Base-by-base conservation (phyloP, 2,113 vertebrate species). In the Plecotus auritus region DNA sequence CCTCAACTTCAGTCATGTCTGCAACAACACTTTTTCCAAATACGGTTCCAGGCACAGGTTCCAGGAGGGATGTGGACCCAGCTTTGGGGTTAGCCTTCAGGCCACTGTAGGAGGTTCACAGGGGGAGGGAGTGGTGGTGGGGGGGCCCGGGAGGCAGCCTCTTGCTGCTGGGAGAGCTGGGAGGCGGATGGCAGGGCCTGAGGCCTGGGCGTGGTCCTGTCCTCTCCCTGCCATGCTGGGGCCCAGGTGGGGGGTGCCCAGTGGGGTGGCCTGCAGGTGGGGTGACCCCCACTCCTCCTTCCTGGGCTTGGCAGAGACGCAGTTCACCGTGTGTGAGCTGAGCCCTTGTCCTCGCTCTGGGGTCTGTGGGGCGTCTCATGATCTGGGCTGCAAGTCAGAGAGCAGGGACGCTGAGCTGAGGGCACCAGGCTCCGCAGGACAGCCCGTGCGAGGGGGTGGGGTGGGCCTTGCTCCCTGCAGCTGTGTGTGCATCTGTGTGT, bases 241-340 rank as follows among this genome's bases (percentile, higher is more conserved):
- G 13, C 64, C 64, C 51, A 7, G 17, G 17, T 51, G 51, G 51
- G 51, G 51, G 51, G 16, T 54, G 51, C 51, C 35, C 18, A 56
- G 54, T 56, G 22, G 54, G 54, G 54, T 56, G 54, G 22, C 54
- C 54, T 23, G 54, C n/a, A 70, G 67, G 23, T 42, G 37, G n/a
- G 54, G 26, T 61, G 28, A 6, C 59, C 26, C 0, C 0, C 16
- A 28, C 30, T n/a, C 23, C 18, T 18, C 37, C n/a, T 5, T 40
- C 30, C 11, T 37, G 14, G 56, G 77, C 20, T 85, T 6, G 26
- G 3, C 28, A 28, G 4, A 32, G 22, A 1, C 4, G 23, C 12
- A 13, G 11, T 35, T 61, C 9, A 17, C 6, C 0, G 0, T 12
- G n/a, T 23, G 20, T 32, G 47, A 14, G 54, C 26, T 0, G 17